A percentile compares a stretch with the other conserved stretches of the same genome.
Conservation (phyloP, 2,888 invertebrate species). For the Euproctis similis region DNA sequence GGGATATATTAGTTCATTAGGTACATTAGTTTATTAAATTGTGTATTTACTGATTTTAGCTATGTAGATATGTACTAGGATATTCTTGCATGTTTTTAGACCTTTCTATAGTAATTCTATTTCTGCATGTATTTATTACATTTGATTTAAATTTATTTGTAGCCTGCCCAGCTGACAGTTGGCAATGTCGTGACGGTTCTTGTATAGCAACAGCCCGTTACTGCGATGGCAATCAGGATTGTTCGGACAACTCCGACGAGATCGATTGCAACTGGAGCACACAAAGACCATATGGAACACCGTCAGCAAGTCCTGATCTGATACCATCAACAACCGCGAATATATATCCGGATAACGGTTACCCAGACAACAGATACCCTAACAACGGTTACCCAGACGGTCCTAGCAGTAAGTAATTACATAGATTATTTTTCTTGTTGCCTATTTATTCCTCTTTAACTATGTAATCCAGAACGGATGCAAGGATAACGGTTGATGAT, state of each 20-base stretch:
- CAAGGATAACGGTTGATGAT: no score
- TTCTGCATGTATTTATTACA: background rate
- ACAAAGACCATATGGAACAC: background rate
- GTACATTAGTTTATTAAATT: background rate
- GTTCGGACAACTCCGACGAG: slow-evolving; percentile 82
- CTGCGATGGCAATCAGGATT: slow-evolving; percentile 80
- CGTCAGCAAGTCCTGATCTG: slow-evolving; percentile 1
- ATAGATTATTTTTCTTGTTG: no score
- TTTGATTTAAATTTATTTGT: slow-evolving; percentile 21
- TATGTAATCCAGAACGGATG: no score
- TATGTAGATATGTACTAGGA: no score
- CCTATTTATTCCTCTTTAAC: no score
- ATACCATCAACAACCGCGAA: background rate
- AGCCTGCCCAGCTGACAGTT: slow-evolving; percentile 81
- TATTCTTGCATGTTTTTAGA: background rate
- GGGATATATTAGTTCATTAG: background rate
- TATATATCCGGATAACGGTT: background rate
- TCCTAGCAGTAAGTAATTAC: no score
- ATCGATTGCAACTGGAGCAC: slow-evolving; percentile 52
- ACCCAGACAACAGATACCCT: background rate
- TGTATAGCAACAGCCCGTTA: slow-evolving; percentile 78
- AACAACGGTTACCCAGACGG: background rate
- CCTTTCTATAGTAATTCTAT: background rate
- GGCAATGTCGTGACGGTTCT: slow-evolving; percentile 79
- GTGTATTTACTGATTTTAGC: no score